These are phyloP conservation scores for Lysandra coridon DNA, from an alignment of 2,888 invertebrate genomes.

Conservation along the genomic window DNA sequence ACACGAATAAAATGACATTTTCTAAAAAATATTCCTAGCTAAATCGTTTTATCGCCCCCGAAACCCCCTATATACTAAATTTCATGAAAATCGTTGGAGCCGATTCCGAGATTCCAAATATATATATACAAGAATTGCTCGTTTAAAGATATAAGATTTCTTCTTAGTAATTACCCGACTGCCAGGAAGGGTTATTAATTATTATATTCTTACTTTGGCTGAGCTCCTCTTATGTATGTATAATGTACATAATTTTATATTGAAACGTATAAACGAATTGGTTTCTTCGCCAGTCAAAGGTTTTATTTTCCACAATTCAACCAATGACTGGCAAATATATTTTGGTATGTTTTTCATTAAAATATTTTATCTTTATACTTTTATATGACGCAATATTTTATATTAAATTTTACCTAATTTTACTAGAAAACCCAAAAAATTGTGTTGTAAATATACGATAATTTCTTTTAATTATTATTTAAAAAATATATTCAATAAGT, in stretches of 20 bases:
- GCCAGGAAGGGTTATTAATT: background rate
- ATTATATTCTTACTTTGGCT: background rate
- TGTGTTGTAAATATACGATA: background rate
- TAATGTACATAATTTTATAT: background rate
- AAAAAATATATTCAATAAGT: background rate
- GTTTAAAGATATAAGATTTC: too few species aligned
- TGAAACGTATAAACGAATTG: background rate
- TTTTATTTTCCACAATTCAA: background rate
- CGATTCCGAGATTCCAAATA: too few species aligned
- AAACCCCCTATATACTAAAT: too few species aligned
- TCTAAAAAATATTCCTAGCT: too few species aligned
- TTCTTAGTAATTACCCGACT: background rate
- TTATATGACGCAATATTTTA: background rate
- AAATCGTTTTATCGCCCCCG: too few species aligned
- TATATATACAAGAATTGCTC: too few species aligned
- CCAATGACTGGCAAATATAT: background rate
- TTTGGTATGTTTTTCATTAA: background rate
- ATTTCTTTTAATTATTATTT: background rate
- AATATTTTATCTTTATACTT: background rate
- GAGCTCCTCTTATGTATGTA: background rate
- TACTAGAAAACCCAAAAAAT: background rate
- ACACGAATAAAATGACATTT: too few species aligned
- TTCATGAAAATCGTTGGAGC: too few species aligned
- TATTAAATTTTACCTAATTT: background rate
- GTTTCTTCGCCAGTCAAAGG: background rate